phyloP scores from a whole-genome alignment of 2,888 invertebrate genomes.

The Aquatica leii region DNA sequence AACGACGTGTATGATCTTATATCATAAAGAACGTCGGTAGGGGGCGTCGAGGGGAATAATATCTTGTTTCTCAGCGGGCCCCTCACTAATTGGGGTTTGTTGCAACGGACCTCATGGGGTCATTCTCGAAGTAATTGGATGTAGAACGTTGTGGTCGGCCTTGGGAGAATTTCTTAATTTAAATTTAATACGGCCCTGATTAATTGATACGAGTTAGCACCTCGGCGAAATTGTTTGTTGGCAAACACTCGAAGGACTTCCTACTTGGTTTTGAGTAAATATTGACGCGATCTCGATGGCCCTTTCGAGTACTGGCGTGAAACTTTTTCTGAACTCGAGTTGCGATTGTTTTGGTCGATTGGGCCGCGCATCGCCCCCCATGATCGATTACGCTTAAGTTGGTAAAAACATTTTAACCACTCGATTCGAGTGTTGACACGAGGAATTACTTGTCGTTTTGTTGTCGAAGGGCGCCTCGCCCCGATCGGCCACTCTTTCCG shows the following conservation, averaged over 20 bases:
- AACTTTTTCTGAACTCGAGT: slow-evolving; percentile 2
- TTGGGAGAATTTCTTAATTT: slow-evolving; percentile 13
- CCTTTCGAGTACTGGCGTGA: slow-evolving; percentile 5
- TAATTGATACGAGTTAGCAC: slow-evolving; percentile 2
- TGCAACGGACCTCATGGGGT: slow-evolving; percentile 47
- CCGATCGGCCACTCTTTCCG: too few relatives aligned
- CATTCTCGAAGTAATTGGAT: slow-evolving; percentile 46
- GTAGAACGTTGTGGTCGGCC: slow-evolving; percentile 33
- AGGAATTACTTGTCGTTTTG: slow-evolving; percentile 32
- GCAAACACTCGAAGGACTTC: slow-evolving; percentile 28
- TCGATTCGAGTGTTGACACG: slow-evolving; percentile 34
- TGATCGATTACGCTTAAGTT: slow-evolving; percentile 37
- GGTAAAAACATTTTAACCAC: slow-evolving; percentile 35
- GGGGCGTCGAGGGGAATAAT: slow-evolving; percentile 44
- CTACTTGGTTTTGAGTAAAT: slow-evolving; percentile 28
- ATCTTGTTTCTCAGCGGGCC: slow-evolving; percentile 60
- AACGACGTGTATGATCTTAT: slow-evolving; percentile 11
- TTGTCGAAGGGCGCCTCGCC: slow-evolving; percentile 6
- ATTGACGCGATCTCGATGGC: slow-evolving; percentile 26
- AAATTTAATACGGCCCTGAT: neutral
- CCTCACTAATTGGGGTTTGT: slow-evolving; percentile 59
- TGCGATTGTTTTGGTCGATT: neutral
- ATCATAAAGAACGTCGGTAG: slow-evolving; percentile 10
- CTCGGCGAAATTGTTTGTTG: too few relatives aligned
- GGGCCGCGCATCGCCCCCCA: slow-evolving; percentile 12